Conservation (phyloP, 2,888 invertebrate genomes). For the Diaprepes abbreviatus region DNA sequence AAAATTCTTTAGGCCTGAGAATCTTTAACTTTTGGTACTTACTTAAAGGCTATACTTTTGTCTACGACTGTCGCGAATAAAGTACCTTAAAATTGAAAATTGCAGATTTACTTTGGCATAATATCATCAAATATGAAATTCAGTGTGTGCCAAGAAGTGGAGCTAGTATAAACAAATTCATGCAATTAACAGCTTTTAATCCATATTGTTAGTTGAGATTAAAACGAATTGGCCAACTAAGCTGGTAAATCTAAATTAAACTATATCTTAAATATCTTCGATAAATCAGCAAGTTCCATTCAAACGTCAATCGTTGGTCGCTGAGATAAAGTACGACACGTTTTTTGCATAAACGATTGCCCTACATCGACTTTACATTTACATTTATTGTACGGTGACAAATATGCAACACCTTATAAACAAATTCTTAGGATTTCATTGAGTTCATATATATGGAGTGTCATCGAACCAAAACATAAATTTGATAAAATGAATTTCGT, state of each 20-base stretch:
- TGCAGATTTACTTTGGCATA: too few species aligned
- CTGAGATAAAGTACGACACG: constrained; percentile 28
- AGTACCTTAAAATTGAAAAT: too few species aligned
- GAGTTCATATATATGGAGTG: background rate
- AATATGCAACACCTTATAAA: constrained; percentile 29
- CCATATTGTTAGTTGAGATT: constrained; percentile 20
- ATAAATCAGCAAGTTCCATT: constrained; percentile 33
- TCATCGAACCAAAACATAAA: too few species aligned
- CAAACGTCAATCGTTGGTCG: constrained; percentile 23
- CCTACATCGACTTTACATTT: constrained; percentile 21
- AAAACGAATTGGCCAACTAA: constrained; percentile 9
- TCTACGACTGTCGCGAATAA: too few species aligned
- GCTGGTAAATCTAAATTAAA: constrained; percentile 12
- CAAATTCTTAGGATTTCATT: constrained; percentile 7
- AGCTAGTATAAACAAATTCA: too few species aligned
- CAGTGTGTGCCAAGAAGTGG: too few species aligned
- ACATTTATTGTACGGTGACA: constrained; percentile 22
- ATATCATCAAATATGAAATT: too few species aligned
- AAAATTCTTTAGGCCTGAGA: too few species aligned
- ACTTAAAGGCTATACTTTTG: too few species aligned
- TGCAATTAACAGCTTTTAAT: constrained; percentile 3
- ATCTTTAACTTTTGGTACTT: too few species aligned
- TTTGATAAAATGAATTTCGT: too few species aligned
- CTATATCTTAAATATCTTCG: constrained; percentile 10
- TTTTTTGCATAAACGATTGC: constrained; percentile 32